phyloP scores from a whole-genome alignment of 2,797 vertebrate species.

The Craterocephalus amniculus region DNA sequence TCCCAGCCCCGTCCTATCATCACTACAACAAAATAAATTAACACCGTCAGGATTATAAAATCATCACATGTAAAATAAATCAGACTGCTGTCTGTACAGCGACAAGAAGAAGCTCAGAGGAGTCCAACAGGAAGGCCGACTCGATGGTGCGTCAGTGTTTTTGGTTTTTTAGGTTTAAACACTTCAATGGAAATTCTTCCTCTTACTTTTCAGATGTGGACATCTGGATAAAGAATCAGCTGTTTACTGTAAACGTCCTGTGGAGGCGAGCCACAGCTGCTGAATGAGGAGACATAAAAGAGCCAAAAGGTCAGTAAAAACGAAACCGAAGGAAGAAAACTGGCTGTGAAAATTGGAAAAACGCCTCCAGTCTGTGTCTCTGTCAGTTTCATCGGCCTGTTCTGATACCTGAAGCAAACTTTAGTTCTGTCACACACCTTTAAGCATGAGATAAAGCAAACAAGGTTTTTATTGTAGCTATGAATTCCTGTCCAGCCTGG shows the following conservation, averaged over 20 bases:
- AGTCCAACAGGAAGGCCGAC: not conserved
- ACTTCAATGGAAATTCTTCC: not conserved
- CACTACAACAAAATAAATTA: constrained; percentile 70
- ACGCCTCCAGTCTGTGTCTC: not conserved
- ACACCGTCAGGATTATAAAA: constrained; percentile 57
- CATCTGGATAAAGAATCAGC: too few species aligned
- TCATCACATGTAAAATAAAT: constrained; percentile 38
- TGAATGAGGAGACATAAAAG: not conserved
- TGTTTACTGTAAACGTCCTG: too few species aligned
- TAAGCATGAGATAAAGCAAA: too few species aligned
- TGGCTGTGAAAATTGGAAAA: not conserved
- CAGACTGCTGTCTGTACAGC: constrained; percentile 31
- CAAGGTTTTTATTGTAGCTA: not conserved
- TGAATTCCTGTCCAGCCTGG: not conserved
- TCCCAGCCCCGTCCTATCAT: constrained; percentile 24
- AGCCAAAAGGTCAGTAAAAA: too few species aligned
- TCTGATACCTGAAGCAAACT: not conserved
- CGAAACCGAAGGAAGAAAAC: not conserved
- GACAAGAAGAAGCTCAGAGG: constrained; percentile 41
- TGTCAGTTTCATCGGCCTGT: not conserved
- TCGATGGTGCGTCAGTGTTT: not conserved
- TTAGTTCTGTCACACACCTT: not conserved
- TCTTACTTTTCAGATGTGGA: not conserved
- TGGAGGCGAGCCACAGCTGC: not conserved
- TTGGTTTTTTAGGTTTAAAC: not conserved